Base-by-base conservation (phyloP, 2,888 invertebrate species). In the Gari tellinella region DNA sequence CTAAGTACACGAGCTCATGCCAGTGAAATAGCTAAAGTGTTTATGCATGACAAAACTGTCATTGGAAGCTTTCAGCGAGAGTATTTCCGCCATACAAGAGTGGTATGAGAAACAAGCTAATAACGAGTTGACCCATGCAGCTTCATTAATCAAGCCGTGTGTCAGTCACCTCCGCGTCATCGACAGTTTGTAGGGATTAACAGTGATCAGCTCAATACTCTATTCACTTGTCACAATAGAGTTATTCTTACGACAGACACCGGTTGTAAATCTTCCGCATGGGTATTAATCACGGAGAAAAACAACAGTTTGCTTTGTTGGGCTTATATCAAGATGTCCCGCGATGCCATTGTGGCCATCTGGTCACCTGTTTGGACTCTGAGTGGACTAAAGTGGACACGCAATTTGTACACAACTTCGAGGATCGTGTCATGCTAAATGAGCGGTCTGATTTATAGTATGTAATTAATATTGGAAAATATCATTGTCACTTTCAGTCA, bases 141-240 rank as follows among this genome's bases (percentile, higher is more conserved):
- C 51, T 65, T 65, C 49, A 65, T 65, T 65, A 65, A 65, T 65
- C 65, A 65, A 56, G 49, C 14, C 26, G 26, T 3, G 23, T 19
- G 48, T n/a, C 48, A 21, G 12, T 12, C 10, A 17, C 21, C 17
- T 19, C 21, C 17, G 21, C 23, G 19, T 48, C 17, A 21, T 21
- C 4, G 48, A 19, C n/a, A 21, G 48, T 21, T 48, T 21, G 21
- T 23, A 12, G 48, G n/a, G 12, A 19, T 48, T 48, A 21, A 19
- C 48, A 12, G 17, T 17, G n/a, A 48, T 23, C 23, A 23, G 48
- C 23, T 23, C 17, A 12, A 17, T n/a, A 19, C 21, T 19, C 57
- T 25, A 21, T 65, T 65, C 56, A 57, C 43, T 48, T 68, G 68
- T 68, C 68, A 68, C 49, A 15, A 31, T 53, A 62, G 31, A 31